Evolutionary conservation across 1,140 invertebrate species (phyloP).

Genomic region (Pseudomyrmex gracilis): DNA sequence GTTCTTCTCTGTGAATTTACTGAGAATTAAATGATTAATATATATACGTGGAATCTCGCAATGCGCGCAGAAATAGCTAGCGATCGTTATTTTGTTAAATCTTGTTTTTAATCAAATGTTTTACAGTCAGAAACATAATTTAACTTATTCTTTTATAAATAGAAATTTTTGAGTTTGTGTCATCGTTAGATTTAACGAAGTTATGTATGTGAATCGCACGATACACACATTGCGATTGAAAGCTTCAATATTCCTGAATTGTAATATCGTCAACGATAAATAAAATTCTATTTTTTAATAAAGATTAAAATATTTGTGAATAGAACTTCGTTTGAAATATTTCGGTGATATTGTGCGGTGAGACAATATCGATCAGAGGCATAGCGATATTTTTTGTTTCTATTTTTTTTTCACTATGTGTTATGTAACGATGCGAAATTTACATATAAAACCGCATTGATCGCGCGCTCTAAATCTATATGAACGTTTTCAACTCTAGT

Average conservation of each 20-base stretch:
- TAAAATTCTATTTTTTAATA: conserved; percentile 32
- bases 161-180: conserved; percentile 12
- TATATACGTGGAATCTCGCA: background rate
- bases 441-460: background rate
- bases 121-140: no score
- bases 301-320: conserved; percentile 38
- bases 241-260: background rate
- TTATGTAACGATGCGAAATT: background rate
- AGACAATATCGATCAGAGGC: background rate
- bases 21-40: conserved; percentile 31
- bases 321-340: conserved; percentile 6
- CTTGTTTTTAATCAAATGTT: background rate
- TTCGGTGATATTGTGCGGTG: conserved; percentile 16
- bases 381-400: conserved; percentile 5
- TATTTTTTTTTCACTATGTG: background rate
- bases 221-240: background rate
- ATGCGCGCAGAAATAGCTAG: background rate
- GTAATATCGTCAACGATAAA: background rate
- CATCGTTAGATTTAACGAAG: background rate
- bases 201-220: background rate
- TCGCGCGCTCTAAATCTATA: background rate
- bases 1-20: conserved; percentile 13
- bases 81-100: background rate
- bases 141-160: background rate
- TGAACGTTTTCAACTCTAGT: background rate